Evolutionary conservation across 2,888 invertebrate species (phyloP).

Genomic region (Scrobipalpa costella): DNA sequence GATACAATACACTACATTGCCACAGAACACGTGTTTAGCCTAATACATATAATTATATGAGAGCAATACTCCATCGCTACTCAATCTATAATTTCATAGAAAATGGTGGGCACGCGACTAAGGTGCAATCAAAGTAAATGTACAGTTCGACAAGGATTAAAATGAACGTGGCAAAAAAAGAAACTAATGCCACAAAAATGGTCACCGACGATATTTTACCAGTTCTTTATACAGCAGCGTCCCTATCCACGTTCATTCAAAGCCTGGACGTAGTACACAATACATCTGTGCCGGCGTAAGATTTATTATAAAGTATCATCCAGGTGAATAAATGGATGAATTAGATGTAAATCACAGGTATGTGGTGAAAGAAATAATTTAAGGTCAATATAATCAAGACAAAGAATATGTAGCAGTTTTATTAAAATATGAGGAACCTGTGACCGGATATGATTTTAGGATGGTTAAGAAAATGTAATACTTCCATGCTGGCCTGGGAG

Average conservation of each 20-base stretch:
- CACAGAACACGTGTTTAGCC: constrained; percentile 58
- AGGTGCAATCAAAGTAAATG: constrained; percentile 17
- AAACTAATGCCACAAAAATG: too few species aligned
- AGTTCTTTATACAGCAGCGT: too few species aligned
- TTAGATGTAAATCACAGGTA: background rate
- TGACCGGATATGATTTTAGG: too few species aligned
- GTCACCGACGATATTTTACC: too few species aligned
- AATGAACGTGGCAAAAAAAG: too few species aligned
- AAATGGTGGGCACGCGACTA: constrained; percentile 59
- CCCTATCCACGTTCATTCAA: too few species aligned
- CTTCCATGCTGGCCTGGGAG: too few species aligned
- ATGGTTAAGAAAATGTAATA: too few species aligned
- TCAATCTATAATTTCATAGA: constrained; percentile 50
- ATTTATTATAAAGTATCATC: constrained; percentile 13
- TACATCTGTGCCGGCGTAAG: constrained; percentile 34
- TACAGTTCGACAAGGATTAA: too few species aligned
- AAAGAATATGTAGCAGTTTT: too few species aligned
- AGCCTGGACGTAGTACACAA: constrained; percentile 44
- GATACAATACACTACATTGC: constrained; percentile 6
- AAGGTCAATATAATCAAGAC: too few species aligned
- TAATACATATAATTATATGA: constrained; percentile 68
- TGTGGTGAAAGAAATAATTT: background rate
- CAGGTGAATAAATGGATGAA: constrained; percentile 1
- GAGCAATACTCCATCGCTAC: constrained; percentile 36
- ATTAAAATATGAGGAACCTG: too few species aligned